phyloP scores from a whole-genome alignment of 2,888 invertebrate species.

The Tenodera sinensis region DNA sequence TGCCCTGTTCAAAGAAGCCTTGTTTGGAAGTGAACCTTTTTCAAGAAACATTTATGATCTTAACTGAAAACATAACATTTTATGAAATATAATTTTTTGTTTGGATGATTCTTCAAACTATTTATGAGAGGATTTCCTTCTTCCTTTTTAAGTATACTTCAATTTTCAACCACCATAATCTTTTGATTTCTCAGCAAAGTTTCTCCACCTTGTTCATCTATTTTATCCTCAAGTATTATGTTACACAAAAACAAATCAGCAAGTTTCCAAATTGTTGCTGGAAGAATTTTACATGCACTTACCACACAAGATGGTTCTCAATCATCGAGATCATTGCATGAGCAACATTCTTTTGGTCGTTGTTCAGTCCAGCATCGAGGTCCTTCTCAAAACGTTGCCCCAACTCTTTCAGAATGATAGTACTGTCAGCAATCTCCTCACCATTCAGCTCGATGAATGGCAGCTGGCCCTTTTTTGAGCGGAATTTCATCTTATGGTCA shows the following conservation, averaged over 20 bases:
- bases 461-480: constrained; percentile 89
- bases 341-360: constrained; percentile 82
- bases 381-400: constrained; percentile 79
- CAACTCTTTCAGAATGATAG: constrained; percentile 84
- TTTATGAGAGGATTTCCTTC: too few relatives aligned
- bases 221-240: not conserved
- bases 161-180: too few relatives aligned
- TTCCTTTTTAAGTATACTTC: too few relatives aligned
- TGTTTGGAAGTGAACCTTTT: too few relatives aligned
- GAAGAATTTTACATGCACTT: constrained; percentile 32
- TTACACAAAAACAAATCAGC: too few relatives aligned
- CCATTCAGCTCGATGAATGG: constrained; percentile 95
- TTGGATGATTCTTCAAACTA: too few relatives aligned
- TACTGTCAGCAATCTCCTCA: constrained; percentile 89
- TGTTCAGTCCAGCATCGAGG: constrained; percentile 74
- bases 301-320: constrained; percentile 90
- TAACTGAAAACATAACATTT: too few relatives aligned
- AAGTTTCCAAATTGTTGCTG: not conserved
- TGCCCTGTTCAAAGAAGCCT: too few relatives aligned
- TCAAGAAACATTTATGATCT: too few relatives aligned
- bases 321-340: constrained; percentile 93
- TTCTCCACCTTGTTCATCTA: not conserved
- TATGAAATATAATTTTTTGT: too few relatives aligned
- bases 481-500: constrained; percentile 89
- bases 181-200: too few relatives aligned